These are phyloP conservation scores for Pygoscelis adeliae DNA, from an alignment of 2,113 vertebrate species.

Conservation along the genomic window DNA sequence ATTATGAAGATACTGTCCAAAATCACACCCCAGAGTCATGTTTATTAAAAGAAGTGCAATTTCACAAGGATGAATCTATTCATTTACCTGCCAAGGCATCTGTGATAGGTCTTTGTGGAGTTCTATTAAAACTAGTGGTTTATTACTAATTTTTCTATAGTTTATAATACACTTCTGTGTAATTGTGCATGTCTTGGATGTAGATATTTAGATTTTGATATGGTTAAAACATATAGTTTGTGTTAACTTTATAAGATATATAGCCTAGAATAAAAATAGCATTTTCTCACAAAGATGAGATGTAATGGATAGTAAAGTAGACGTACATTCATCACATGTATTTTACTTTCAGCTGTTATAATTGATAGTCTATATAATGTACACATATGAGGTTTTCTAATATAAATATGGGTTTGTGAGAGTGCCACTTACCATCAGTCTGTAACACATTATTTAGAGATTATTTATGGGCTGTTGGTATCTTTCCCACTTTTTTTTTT, in stretches of 20 bases:
- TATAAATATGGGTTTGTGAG: neutral
- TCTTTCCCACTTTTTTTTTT: neutral
- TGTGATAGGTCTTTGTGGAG: neutral
- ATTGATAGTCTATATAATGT: neutral
- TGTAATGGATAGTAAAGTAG: neutral
- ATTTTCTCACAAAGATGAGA: neutral
- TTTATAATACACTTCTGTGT: neutral
- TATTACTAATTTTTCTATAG: neutral
- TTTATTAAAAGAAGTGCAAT: neutral
- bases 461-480: neutral
- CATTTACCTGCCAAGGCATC: neutral
- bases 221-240: neutral
- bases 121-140: neutral
- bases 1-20: neutral
- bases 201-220: neutral
- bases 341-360: neutral
- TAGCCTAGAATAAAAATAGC: neutral
- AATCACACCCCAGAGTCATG: neutral
- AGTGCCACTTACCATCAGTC: neutral
- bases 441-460: neutral
- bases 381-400: neutral
- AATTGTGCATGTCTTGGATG: neutral
- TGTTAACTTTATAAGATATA: neutral
- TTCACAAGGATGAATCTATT: neutral
- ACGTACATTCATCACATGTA: neutral